Percentiles rank a stretch among this genome's conserved stretches.
These are phyloP conservation scores for Sabatieria punctata DNA, from an alignment of 2,888 invertebrate species.

Conservation along the genomic window DNA sequence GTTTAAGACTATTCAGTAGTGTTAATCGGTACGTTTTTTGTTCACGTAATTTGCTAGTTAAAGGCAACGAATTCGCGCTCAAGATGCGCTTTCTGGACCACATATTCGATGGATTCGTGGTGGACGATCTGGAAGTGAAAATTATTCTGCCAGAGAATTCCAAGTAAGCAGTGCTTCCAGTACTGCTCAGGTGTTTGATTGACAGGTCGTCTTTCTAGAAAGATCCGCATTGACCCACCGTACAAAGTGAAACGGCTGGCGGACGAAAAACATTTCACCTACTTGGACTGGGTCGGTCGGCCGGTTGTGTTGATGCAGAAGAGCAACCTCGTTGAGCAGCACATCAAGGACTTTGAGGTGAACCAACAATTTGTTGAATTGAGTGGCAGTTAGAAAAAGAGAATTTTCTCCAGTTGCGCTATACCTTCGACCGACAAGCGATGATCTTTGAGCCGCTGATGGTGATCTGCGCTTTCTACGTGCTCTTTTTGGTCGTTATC, in stretches of 20 bases:
- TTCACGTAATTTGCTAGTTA: constrained; percentile 1
- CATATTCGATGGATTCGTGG: constrained; percentile 84
- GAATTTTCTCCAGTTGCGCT: constrained; percentile 45
- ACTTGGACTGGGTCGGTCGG: constrained; percentile 81
- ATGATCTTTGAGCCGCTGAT: constrained; percentile 84
- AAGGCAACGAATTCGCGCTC: constrained; percentile 52
- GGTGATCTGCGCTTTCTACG: constrained; percentile 66
- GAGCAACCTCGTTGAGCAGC: constrained; percentile 76
- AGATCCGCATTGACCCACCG: constrained; percentile 61
- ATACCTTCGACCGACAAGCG: constrained; percentile 63
- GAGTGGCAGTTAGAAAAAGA: too few relatives aligned
- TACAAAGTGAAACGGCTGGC: constrained; percentile 56
- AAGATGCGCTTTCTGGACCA: constrained; percentile 91
- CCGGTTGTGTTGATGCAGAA: constrained; percentile 65
- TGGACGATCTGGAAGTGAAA: constrained; percentile 68
- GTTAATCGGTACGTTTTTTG: constrained; percentile 4
- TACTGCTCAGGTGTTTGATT: neutral
- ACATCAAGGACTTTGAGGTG: constrained; percentile 65
- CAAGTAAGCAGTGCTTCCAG: constrained; percentile 21
- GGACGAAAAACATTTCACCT: constrained; percentile 68
- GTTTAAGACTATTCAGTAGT: too few relatives aligned
- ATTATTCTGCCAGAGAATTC: constrained; percentile 86
- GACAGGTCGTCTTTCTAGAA: constrained; percentile 33
- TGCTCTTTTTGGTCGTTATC: constrained; percentile 75
- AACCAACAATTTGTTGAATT: constrained; percentile 11